Conservation (phyloP, 2,888 invertebrate genomes). For the Neoascia interrupta region DNA sequence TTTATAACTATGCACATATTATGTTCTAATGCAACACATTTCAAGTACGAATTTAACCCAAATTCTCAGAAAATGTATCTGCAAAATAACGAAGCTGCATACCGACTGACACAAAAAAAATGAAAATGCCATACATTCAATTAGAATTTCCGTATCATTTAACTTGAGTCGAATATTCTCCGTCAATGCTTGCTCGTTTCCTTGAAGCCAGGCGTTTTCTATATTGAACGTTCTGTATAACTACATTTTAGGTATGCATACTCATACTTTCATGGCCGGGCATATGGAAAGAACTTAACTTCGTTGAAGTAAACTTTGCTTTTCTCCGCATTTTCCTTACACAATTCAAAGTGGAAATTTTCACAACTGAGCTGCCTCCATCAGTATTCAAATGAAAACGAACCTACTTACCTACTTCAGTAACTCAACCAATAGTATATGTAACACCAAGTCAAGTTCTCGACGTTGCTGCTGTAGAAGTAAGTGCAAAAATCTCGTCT, state of each 20-base stretch:
- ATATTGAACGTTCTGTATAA: too few species aligned
- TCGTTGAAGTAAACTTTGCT: neutral
- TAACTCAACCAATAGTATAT: neutral
- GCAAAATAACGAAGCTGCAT: too few species aligned
- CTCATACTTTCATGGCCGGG: neutral
- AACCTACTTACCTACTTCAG: neutral
- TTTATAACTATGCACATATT: too few species aligned
- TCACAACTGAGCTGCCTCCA: too few species aligned
- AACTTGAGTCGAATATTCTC: conserved; percentile 48
- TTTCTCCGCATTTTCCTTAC: neutral
- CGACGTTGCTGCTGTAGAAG: neutral
- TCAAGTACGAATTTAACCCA: too few species aligned
- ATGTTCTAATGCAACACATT: too few species aligned
- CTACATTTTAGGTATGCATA: too few species aligned
- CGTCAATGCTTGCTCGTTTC: neutral
- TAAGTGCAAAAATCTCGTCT: neutral
- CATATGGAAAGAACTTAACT: neutral
- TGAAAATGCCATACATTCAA: conserved; percentile 51
- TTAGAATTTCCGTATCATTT: conserved; percentile 61
- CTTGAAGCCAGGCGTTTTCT: too few species aligned
- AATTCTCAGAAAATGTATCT: too few species aligned
- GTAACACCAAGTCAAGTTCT: neutral
- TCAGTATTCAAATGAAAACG: neutral
- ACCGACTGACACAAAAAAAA: conserved; percentile 27
- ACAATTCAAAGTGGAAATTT: neutral